Evolutionary conservation across 1,140 invertebrate species (phyloP), one percentile per base, ranked within the genome.

Genomic region (Pseudobourletiella spinata): DNA sequence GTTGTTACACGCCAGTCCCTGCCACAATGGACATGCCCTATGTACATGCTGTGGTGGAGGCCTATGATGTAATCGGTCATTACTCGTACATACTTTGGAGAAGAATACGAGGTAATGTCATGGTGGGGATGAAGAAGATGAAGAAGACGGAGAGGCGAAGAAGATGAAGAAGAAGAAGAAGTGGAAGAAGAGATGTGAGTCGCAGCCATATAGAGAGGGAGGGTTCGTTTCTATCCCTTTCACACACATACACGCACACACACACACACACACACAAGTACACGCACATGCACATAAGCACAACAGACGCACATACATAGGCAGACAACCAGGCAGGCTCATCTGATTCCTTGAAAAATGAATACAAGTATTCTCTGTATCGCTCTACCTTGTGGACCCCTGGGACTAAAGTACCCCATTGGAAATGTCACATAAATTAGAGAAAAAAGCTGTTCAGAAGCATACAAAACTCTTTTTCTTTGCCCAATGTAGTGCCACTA

Each of bases 331-430:
- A n/a, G n/a, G n/a, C 18, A 14, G 50, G 22, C 24, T 52, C 26
- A 25, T 52, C 50, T 52, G 16, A 52, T 52, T 39, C 32, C 52
- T 55, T 35, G 32, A 35, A n/a, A n/a, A n/a, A n/a, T n/a, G n/a
- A n/a, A n/a, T n/a, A n/a, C n/a, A n/a, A n/a, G n/a, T n/a, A n/a
- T n/a, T n/a, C n/a, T n/a, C n/a, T n/a, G n/a, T n/a, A n/a, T 55
- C 29, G n/a, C 14, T 55, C 29, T 55, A 43, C 54, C 54, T 63
- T 25, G 22, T 39, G 60, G 65, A 66, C 65, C 65, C 65, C 65
- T 64, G 66, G 63, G 66, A 64, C 59, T 52, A 50, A 67, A 67
- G 59, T 67, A 64, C 62, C 66, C 62, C 66, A 67, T 67, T 61
- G 51, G 44, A 58, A 64, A 44, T 59, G 62, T 67, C 66, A 64